Conservation (phyloP, 2,797 vertebrate species). For the Pipistrellus pygmaeus region DNA sequence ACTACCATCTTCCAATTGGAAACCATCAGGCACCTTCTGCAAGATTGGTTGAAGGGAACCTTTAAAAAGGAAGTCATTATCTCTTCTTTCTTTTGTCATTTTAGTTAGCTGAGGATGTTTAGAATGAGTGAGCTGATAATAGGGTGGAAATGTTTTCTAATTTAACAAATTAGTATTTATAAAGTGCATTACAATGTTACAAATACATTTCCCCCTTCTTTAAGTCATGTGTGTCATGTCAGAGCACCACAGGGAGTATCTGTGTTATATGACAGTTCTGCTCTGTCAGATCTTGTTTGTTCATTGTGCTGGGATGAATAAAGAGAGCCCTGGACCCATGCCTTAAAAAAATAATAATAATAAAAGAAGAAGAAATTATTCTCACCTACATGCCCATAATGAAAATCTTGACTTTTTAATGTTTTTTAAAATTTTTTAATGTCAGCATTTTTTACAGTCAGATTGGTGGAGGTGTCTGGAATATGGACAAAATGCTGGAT, state of each 20-base stretch:
- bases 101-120: neutral
- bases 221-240: neutral
- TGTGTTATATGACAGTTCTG: neutral
- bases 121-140: neutral
- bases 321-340: neutral
- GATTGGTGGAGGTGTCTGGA: neutral
- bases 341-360: neutral
- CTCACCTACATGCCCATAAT: neutral
- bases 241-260: neutral
- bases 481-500: neutral
- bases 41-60: neutral
- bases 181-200: constrained; percentile 27
- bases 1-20: neutral
- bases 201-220: neutral
- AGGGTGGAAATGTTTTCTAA: constrained; percentile 22
- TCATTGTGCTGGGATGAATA: neutral
- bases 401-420: constrained; percentile 42
- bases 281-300: neutral
- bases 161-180: constrained; percentile 22
- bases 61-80: constrained; percentile 15
- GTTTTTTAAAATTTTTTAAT: neutral
- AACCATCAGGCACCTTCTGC: neutral
- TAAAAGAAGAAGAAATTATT: constrained; percentile 1
- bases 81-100: neutral
- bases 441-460: neutral